Conservation (phyloP, 2,888 invertebrate genomes). For the Lordiphosa fenestrarum region DNA sequence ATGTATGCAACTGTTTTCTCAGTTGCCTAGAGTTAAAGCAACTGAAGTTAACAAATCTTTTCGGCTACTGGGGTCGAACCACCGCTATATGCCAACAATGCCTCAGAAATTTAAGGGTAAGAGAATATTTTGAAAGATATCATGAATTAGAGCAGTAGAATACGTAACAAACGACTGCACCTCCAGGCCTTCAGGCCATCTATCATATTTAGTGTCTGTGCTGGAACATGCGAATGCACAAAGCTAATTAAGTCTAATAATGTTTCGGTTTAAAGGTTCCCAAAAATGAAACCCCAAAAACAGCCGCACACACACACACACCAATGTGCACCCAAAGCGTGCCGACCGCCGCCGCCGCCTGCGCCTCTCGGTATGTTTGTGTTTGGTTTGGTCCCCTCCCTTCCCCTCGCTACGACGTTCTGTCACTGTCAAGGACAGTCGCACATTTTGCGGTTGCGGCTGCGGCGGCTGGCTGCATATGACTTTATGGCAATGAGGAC, state of each 20-base stretch:
- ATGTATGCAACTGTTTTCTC: no score
- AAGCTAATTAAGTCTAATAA: constrained; percentile 55
- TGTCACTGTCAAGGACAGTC: constrained; percentile 66
- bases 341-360: not conserved
- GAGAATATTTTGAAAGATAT: no score
- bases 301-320: constrained; percentile 2
- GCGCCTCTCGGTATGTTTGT: constrained; percentile 2
- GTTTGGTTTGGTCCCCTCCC: constrained; percentile 3
- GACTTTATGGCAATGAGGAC: constrained; percentile 24
- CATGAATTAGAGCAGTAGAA: no score
- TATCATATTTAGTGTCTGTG: no score
- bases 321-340: constrained; percentile 7
- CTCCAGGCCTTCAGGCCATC: no score
- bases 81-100: no score
- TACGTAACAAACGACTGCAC: no score
- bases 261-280: constrained; percentile 18
- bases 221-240: not conserved
- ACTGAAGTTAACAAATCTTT: not conserved
- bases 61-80: no score
- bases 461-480: constrained; percentile 42
- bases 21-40: no score
- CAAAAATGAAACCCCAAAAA: constrained; percentile 5
- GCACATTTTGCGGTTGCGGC: constrained; percentile 41
- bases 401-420: constrained; percentile 3
- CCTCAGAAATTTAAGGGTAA: no score